Percentiles rank a stretch among this genome's conserved stretches.
These are phyloP conservation scores for Labeo catla DNA, from an alignment of 2,113 vertebrate species.

Conservation along the genomic window DNA sequence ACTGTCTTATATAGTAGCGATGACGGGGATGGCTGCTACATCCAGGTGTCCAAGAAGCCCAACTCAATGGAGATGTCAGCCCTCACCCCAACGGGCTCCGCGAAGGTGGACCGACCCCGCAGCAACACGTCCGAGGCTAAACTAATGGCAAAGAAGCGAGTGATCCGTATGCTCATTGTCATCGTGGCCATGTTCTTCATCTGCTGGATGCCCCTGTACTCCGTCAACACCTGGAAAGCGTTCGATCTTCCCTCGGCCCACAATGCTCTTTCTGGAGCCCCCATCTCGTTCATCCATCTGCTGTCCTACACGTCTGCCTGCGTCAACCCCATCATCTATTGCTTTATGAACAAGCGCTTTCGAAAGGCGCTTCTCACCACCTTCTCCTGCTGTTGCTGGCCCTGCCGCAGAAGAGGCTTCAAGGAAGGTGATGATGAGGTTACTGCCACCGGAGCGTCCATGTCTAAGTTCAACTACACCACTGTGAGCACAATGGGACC, in stretches of 20 bases:
- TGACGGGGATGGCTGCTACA: conserved; percentile 89
- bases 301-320: conserved; percentile 89
- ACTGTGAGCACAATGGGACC: conserved; percentile 89
- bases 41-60: conserved; percentile 77
- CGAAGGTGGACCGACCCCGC: conserved; percentile 74
- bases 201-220: conserved; percentile 94
- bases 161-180: conserved; percentile 94
- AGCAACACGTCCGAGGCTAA: conserved; percentile 84
- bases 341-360: conserved; percentile 98
- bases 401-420: conserved; percentile 58
- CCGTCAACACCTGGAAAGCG: conserved; percentile 92
- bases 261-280: conserved; percentile 82
- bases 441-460: conserved; percentile 79
- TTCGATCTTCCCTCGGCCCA: conserved; percentile 80
- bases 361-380: conserved; percentile 85
- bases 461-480: conserved; percentile 93
- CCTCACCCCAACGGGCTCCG: conserved; percentile 57
- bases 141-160: conserved; percentile 90
- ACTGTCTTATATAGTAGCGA: conserved; percentile 62
- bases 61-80: conserved; percentile 85
- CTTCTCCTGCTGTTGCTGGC: conserved; percentile 78
- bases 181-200: conserved; percentile 92
- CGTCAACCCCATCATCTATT: conserved; percentile 94
- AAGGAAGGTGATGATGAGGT: conserved; percentile 79
- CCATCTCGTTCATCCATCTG: conserved; percentile 95